Evolutionary conservation across 53 echinoderm and acorn worm genomes (phyloP).

Genomic region (Echinarachnius parma): DNA sequence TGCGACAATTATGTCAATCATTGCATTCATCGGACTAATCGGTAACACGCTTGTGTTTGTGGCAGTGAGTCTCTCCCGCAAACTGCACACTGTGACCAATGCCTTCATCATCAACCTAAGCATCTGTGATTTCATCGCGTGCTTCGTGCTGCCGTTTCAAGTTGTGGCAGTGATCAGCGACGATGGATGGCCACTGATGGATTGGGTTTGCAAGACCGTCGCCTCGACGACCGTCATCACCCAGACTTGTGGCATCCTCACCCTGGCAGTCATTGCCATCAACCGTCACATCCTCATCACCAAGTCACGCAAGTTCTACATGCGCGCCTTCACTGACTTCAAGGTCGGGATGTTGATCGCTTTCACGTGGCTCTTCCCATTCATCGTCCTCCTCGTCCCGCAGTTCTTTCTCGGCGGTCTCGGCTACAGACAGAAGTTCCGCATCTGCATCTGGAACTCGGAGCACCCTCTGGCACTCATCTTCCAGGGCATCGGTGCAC

Average conservation of each 20-base stretch:
- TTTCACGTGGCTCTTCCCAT: constrained; percentile 46
- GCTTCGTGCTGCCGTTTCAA: constrained; percentile 32
- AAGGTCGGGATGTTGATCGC: constrained; percentile 27
- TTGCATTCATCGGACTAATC: constrained; percentile 19
- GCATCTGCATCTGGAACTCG: constrained; percentile 37
- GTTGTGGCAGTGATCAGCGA: constrained; percentile 16
- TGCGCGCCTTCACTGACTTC: not conserved
- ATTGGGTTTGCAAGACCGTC: constrained; percentile 18
- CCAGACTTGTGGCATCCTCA: constrained; percentile 20
- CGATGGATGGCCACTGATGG: constrained; percentile 29
- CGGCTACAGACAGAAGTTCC: constrained; percentile 24
- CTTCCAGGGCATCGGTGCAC: constrained; percentile 37
- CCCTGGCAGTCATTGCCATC: constrained; percentile 19
- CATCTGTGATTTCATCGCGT: constrained; percentile 36
- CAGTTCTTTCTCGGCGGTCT: constrained; percentile 34
- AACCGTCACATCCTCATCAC: constrained; percentile 39
- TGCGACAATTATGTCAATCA: not conserved
- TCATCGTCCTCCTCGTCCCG: constrained; percentile 27
- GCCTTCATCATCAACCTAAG: constrained; percentile 37
- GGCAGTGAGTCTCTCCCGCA: constrained; percentile 32
- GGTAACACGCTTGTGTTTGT: constrained; percentile 42
- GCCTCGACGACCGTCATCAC: constrained; percentile 17
- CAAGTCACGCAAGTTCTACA: constrained; percentile 28
- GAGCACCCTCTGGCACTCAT: constrained; percentile 28
- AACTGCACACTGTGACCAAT: constrained; percentile 46